phyloP scores from a whole-genome alignment of 2,888 invertebrate species.

The Steinernema hermaphroditum region DNA sequence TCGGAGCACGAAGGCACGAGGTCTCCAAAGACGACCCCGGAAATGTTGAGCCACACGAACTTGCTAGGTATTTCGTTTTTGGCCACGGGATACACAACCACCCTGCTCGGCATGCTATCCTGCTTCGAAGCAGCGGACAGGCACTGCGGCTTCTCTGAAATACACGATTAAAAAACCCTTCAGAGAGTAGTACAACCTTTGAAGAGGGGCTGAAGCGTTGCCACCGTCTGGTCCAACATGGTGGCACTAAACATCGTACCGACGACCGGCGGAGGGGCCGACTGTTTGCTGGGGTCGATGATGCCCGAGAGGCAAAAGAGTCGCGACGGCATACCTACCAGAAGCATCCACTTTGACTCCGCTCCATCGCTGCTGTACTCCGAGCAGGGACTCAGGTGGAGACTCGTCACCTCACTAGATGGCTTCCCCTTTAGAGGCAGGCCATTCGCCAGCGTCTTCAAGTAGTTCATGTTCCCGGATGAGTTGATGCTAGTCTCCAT shows the following conservation, averaged over 20 bases:
- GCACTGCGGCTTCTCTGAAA: constrained; percentile 29
- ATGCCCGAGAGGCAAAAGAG: constrained; percentile 43
- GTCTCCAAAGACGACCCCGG: constrained; percentile 38
- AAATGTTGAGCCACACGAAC: constrained; percentile 40
- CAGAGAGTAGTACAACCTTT: neutral
- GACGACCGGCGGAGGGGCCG: constrained; percentile 33
- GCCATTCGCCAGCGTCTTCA: constrained; percentile 47
- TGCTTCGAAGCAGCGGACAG: constrained; percentile 17
- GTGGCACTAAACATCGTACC: constrained; percentile 41
- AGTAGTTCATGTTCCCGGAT: constrained; percentile 42
- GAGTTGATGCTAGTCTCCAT: constrained; percentile 43
- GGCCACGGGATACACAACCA: constrained; percentile 37
- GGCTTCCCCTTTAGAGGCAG: constrained; percentile 27
- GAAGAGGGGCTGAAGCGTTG: constrained; percentile 37
- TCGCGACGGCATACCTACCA: constrained; percentile 50
- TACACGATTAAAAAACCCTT: neutral
- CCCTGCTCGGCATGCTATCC: constrained; percentile 33
- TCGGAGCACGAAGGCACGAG: constrained; percentile 33
- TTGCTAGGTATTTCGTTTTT: constrained; percentile 26
- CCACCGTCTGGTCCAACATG: constrained; percentile 36
- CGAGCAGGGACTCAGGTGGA: constrained; percentile 46
- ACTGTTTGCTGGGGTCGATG: constrained; percentile 36
- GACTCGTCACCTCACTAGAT: constrained; percentile 39
- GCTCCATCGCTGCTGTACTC: constrained; percentile 41
- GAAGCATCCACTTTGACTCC: constrained; percentile 45